Base-by-base conservation (phyloP, 2,888 invertebrate species). In the Tachina grossa region DNA sequence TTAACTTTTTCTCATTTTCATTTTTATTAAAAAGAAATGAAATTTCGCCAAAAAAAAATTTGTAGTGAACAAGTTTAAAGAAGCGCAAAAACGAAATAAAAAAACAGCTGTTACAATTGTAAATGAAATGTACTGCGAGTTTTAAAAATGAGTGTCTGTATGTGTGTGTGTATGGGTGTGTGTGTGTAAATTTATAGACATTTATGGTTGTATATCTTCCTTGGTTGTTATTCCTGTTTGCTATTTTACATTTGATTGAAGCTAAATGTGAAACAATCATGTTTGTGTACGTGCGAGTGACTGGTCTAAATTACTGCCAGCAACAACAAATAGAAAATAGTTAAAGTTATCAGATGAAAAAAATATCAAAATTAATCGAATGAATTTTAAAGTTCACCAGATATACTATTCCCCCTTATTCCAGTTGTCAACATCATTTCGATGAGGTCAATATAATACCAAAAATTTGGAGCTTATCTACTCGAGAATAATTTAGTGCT, bases 61-160 rank as follows among this genome's bases (percentile, higher is more conserved):
- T 22, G 2, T 49, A 63, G 31, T 11, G 31, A 49, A 63, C 47
- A 31, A 53, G 5, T 4, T 11, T 47, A 68, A 55, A 11, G 13
- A 9, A 45, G 13, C 39, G 39, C 22, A 63, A 69, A 63, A 43
- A 4, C 9, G 9, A 59, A 68, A 16, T 13, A 47, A 57, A 43
- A 49, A 69, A 69, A 72, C 71, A 77, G 66, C 66, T 81, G 77
- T 63, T 63, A 68, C 84, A 77, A 69, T 55, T 77, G 81, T 68
- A 77, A 77, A 68, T 72, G 55, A 47, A 45, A 14, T 49, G n/a
- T 49, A 14, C 8, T 2, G 31, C 31, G 31, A 31, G 31, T 31
- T 6, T 31, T 31, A 31, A 6, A 31, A 5, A 5, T 31, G 31
- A 31, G 31, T 31, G 5, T 31, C 5, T 31, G 31, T 31, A 6